A percentile compares a stretch with the other conserved stretches of the same genome.
Evolutionary conservation across 2,888 invertebrate species (phyloP).

Genomic region (Pedicia rivosa): DNA sequence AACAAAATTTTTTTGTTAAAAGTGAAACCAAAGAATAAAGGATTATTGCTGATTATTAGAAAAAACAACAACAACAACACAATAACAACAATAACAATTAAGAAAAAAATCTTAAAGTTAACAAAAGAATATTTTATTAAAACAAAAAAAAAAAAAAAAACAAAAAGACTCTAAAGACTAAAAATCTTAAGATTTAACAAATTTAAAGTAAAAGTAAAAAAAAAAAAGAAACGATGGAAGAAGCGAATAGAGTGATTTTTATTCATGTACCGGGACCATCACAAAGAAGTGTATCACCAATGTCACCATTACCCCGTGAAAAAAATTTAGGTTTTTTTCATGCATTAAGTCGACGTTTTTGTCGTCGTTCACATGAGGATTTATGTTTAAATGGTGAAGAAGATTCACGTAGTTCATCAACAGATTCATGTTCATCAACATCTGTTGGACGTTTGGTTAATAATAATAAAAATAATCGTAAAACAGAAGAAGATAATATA

Average conservation of each 20-base stretch:
- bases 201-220: too few relatives aligned
- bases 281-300: constrained; percentile 27
- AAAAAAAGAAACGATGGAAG: constrained; percentile 29
- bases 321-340: constrained; percentile 48
- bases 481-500: neutral
- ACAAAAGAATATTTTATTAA: too few relatives aligned
- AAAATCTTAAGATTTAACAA: too few relatives aligned
- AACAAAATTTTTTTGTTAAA: too few relatives aligned
- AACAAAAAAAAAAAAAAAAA: too few relatives aligned
- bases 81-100: too few relatives aligned
- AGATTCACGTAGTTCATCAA: constrained; percentile 33
- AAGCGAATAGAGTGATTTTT: constrained; percentile 15
- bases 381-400: constrained; percentile 31
- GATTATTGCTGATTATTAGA: too few relatives aligned
- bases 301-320: constrained; percentile 31
- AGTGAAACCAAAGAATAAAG: too few relatives aligned
- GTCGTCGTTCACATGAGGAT: constrained; percentile 36
- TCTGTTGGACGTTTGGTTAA: neutral
- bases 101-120: too few relatives aligned
- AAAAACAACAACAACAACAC: too few relatives aligned
- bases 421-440: constrained; percentile 24
- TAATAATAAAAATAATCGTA: constrained; percentile 1
- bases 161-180: too few relatives aligned
- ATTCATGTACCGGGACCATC: constrained; percentile 16
- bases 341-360: constrained; percentile 45